Base-by-base conservation (phyloP, 2,888 invertebrate species). In the Deroplatys truncata region DNA sequence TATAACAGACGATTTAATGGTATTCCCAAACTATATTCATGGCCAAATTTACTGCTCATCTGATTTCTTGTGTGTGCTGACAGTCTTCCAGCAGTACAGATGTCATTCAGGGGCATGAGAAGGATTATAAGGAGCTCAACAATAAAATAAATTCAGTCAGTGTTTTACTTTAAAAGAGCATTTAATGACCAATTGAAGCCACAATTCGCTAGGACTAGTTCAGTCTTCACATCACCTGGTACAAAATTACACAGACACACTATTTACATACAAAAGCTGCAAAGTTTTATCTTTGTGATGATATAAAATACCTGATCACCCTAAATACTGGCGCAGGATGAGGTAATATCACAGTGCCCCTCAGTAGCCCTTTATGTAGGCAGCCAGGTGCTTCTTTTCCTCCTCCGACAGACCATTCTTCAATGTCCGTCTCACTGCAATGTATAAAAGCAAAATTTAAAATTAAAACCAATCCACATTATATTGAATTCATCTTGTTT, bases 371-470 rank as follows among this genome's bases (percentile, higher is more conserved):
- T 96, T 96, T 92, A 96, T 96, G 94, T 96, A 95, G 91, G 96
- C 95, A 92, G 96, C 96, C 92, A 97, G 95, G 93, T 96, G 96
- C 93, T 96, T 96, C 93, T 97, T 96, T 93, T 97, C 97, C 93
- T 97, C 97, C 92, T 97, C 97, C 91, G 96, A 96, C 92, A 97
- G 94, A 91, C 97, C 97, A 93, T 96, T 97, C 93, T 97, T 97
- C 92, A 97, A 94, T 91, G 97, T 97, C 93, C 97, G 95, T 93
- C 97, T 95, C 94, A 97, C 97, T 97, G 94, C 85, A 95, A 95
- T 90, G 89, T 28, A 89, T 89, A 88, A 28, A 86, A 35, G 15
- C 28, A 83, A 13, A 25, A 72, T 43, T 86, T 28, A 43, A 83
- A 84, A 86, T n/a, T 25, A 72, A 72, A 72, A 88, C 5, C 9